Evolutionary conservation across 1,140 invertebrate genomes (phyloP).

Genomic region (Apis laboriosa): DNA sequence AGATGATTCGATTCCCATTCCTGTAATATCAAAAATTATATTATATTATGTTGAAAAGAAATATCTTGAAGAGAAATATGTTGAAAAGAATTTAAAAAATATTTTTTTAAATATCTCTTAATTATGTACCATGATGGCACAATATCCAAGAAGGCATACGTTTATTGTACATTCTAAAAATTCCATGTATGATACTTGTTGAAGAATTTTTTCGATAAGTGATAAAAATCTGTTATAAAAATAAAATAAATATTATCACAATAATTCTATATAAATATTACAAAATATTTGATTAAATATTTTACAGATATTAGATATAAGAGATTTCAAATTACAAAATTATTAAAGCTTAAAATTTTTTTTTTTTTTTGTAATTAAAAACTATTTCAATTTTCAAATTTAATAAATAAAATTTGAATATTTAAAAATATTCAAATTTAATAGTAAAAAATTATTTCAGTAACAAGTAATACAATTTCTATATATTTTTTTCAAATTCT

Average conservation of each 20-base stretch:
- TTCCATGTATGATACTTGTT: slow-evolving; percentile 63
- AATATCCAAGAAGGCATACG: slow-evolving; percentile 58
- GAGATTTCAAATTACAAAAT: background rate
- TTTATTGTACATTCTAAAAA: slow-evolving; percentile 45
- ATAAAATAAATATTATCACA: background rate
- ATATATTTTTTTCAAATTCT: too few species aligned
- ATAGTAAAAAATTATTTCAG: too few species aligned
- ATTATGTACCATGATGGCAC: slow-evolving; percentile 56
- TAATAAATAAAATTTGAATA: too few species aligned
- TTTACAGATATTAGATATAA: too few species aligned
- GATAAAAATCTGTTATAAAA: slow-evolving; percentile 40
- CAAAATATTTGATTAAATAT: too few species aligned
- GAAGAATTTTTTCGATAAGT: slow-evolving; percentile 21
- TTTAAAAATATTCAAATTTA: too few species aligned
- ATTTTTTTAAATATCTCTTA: background rate
- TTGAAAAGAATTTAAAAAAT: background rate
- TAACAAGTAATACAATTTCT: too few species aligned
- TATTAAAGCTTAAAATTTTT: too few species aligned
- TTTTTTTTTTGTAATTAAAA: too few species aligned
- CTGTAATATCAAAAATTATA: slow-evolving; percentile 7
- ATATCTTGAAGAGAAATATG: too few species aligned
- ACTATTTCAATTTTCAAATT: too few species aligned
- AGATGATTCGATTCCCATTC: slow-evolving; percentile 50
- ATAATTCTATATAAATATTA: too few species aligned
- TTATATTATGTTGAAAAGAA: background rate